Evolutionary conservation across 2,888 invertebrate genomes (phyloP), one percentile per base, ranked within the genome.

Genomic region (Sicus ferrugineus): DNA sequence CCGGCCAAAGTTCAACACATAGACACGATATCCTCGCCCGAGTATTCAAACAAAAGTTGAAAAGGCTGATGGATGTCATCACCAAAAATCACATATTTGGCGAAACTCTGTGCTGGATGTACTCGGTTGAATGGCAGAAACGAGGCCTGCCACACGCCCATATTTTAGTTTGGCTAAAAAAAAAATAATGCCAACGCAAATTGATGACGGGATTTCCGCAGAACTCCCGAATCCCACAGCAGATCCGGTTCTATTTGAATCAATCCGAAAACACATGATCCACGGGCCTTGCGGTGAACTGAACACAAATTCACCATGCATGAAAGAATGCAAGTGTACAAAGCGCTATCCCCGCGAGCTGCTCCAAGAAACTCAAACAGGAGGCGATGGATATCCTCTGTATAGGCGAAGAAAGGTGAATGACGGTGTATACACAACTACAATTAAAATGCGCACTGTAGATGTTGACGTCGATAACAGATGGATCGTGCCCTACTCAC

Each of bases 401-500:
- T 31, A 61, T 61, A 9, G 28, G 4, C 61, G 38, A 56, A 58
- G 67, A 52, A 52, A 52, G 52, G 52, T 23, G 52, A 23, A 52
- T 52, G 52, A 52, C 52, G 52, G 52, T 52, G 1, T 6, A 38
- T 38, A 38, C 38, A 38, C 38, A 38, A 38, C 38, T 38, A 38
- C 38, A 38, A 38, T 38, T 38, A 38, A 38, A 38, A 38, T 9
- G 38, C 38, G 38, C 38, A 38, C 11, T 38, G 38, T 38, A 38
- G 38, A 38, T 5, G 62, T 67, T 50, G 72, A 68, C 23, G 63
- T 74, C 28, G 80, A 79, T 54, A 81, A 80, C 73, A 62, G 73
- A 28, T 80, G 77, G 77, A 73, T 81, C 68, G 80, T 81, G n/a
- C 80, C 78, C 23, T 81, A 78, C 73, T 76, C 70, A 9, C 80